phyloP scores from a whole-genome alignment of 2,888 invertebrate genomes.

The Didymodactylos carnosus region DNA sequence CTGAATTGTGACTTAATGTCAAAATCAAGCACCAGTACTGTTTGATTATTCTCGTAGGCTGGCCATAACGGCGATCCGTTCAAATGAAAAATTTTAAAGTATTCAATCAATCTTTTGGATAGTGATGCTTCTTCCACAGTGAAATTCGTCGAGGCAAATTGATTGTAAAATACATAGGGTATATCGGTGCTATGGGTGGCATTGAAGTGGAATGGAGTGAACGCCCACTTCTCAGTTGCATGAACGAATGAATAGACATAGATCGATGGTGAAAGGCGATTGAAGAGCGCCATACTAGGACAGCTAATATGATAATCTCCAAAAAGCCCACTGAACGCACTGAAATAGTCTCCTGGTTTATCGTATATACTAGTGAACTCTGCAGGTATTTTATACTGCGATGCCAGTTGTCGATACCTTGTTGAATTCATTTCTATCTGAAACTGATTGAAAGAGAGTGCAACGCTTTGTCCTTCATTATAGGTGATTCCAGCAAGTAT shows the following conservation, averaged over 20 bases:
- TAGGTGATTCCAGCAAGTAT: background rate
- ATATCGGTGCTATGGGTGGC: background rate
- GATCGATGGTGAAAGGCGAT: background rate
- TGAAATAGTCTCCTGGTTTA: background rate
- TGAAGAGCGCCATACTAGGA: background rate
- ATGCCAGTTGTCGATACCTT: background rate
- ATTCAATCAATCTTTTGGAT: background rate
- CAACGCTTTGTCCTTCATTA: background rate
- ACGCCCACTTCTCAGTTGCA: background rate
- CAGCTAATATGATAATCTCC: background rate
- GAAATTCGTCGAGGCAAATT: background rate
- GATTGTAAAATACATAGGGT: background rate
- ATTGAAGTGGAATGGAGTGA: background rate
- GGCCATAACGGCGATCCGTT: background rate
- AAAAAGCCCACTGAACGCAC: background rate
- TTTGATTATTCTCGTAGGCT: background rate
- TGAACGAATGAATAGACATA: background rate
- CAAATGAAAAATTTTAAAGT: background rate
- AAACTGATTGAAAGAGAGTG: background rate
- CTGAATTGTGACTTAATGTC: background rate
- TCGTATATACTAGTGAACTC: background rate
- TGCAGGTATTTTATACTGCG: background rate
- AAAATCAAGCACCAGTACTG: background rate
- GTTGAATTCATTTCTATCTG: background rate
- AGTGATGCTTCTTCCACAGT: background rate